These are phyloP conservation scores for Thelaira solivaga DNA, from an alignment of 2,888 invertebrate genomes.

Conservation along the genomic window DNA sequence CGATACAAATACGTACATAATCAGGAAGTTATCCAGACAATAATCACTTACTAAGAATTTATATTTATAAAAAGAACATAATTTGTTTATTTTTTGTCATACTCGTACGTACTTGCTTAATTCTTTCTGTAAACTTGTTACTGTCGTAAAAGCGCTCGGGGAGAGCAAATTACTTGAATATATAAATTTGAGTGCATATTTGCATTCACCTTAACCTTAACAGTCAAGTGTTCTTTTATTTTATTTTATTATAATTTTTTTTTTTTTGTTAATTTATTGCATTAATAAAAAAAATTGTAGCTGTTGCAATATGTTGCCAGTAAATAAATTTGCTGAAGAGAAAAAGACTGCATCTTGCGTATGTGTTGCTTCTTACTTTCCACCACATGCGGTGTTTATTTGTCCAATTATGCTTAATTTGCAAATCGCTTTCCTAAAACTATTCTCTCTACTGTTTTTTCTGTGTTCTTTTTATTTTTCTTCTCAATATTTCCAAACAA, in stretches of 20 bases:
- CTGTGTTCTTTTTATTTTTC: not conserved
- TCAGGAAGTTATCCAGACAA: conserved; percentile 62
- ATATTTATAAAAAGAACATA: not conserved
- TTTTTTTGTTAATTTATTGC: not conserved
- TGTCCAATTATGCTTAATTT: conserved; percentile 30
- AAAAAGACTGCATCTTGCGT: conserved; percentile 4
- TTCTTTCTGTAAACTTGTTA: conserved; percentile 24
- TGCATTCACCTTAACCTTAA: conserved; percentile 60
- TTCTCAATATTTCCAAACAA: not conserved
- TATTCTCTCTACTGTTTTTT: not conserved
- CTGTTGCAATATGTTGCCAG: not conserved
- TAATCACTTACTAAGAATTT: conserved; percentile 50
- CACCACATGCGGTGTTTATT: conserved; percentile 19
- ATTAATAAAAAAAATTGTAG: not conserved
- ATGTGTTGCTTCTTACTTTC: not conserved
- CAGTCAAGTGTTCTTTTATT: not conserved
- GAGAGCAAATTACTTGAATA: conserved; percentile 21
- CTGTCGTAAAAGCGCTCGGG: not conserved
- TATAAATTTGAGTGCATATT: conserved; percentile 32
- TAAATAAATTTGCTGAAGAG: not conserved
- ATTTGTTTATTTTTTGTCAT: conserved; percentile 4
- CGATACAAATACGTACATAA: too few relatives aligned
- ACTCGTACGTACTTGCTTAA: too few relatives aligned
- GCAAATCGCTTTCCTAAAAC: not conserved
- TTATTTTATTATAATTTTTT: not conserved